Evolutionary conservation across 2,888 invertebrate genomes (phyloP), one percentile per base, ranked within the genome.

Genomic region (Idaea aversata): DNA sequence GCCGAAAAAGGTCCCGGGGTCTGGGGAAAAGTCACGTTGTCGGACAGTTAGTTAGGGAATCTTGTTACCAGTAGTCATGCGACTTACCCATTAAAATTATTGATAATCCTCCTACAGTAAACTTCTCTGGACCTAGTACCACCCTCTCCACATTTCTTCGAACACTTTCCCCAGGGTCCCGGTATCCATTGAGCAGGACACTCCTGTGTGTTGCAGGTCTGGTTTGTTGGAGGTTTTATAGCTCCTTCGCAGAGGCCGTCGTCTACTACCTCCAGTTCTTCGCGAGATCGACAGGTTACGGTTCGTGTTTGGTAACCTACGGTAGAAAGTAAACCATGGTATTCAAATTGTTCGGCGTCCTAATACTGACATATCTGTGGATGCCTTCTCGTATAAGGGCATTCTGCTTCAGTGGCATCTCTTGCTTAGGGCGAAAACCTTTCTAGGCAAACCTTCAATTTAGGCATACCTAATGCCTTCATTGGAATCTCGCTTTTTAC

Each of bases 121-220:
- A 98, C 94, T 73, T 95, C 93, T 66, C 97, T 90, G 3, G 94
- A 95, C 78, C 95, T 95, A 57, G 93, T 90, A 34, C 97, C 97
- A 64, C 95, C 96, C 38, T 94, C 93, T 5, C 98, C 98, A 82
- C 98, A 99, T 3, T 95, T 94, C 71, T 95, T 95, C 59, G 96
- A 96, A 86, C 99, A 99, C 58, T 95, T 93, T 1, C 95, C 94
- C 98, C 99, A 99, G 0, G 94, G 92, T 4, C 95, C 95, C 62
- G 94, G 94, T 35, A 95, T 94, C 98, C 98, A 99, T 81, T 94
- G 94, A 0, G 98, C 95, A 4, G 96, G 95, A 85, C 99, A 98
- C 0, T 97, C 94, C 13, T 95, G 94, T 5, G 94, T 93, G 74
- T 95, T 96, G 83, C 98, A 99, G 5, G 94, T 90, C 80, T 96